Base-by-base conservation (phyloP, 2,888 invertebrate genomes). In the Pseudococcus longispinus region DNA sequence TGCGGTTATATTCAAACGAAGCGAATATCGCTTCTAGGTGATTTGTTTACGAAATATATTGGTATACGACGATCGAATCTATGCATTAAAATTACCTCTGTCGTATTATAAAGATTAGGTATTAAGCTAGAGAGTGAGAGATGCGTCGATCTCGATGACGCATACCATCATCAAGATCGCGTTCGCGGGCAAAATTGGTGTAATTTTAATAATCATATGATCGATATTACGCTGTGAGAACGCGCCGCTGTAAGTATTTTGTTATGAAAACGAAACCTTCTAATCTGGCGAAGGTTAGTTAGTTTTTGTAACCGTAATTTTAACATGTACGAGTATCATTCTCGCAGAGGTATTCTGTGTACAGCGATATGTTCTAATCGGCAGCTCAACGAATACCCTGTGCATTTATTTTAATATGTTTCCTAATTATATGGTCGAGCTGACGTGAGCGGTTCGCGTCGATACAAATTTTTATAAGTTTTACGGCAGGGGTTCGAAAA, bases 241-340 rank as follows among this genome's bases (percentile, higher is more conserved):
- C 60, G 60, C 60, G 32, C 74, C 15, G 77, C 77, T 42, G n/a
- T n/a, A 42, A 80, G 23, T 80, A 80, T 80, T 80, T 80, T 80
- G 77, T 80, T 80, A 42, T 80, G 77, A 80, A 80, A 80, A 80
- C 77, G 42, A 80, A 80, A 80, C 77, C 77, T 80, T 80, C 77
- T 80, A 80, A 80, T 80, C 77, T 80, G 42, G 77, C 77, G 77
- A 80, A 80, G 77, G 77, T 80, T 80, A 80, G 77, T 80, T 29
- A 80, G 77, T 80, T 80, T 80, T 42, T 42, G 37, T 80, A 80
- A 80, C 77, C 77, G 42, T 80, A 80, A 80, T 80, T 80, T 80
- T 80, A 37, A 74, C 74, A 1, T 46, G 60, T 65, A 77, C 70
- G 70, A 18, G 70, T 29, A 70, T 70, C 70, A 70, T 18, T 70